Evolutionary conservation across 2,113 vertebrate genomes (phyloP).

Genomic region (Myotis brandtii): DNA sequence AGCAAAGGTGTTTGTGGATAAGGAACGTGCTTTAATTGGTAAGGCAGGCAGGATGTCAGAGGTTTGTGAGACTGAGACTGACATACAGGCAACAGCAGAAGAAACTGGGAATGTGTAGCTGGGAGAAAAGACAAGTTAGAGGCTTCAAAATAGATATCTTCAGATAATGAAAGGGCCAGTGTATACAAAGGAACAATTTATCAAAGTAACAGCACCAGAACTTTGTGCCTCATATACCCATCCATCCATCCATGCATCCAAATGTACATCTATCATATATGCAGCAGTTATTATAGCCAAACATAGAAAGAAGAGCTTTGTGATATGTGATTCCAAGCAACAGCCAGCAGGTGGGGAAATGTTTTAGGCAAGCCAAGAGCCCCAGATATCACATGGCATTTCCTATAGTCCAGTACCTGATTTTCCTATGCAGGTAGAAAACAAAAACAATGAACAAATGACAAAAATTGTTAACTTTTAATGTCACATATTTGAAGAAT

Average conservation of each 20-base stretch:
- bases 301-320: neutral
- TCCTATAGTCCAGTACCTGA: neutral
- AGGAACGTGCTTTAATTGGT: neutral
- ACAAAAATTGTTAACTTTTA: neutral
- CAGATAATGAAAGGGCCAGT: neutral
- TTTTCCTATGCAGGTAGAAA: neutral
- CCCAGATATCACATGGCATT: neutral
- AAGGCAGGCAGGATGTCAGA: neutral
- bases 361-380: neutral
- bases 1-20: neutral
- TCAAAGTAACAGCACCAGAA: neutral
- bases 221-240: neutral
- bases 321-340: constrained; percentile 21
- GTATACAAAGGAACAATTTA: neutral
- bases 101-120: neutral
- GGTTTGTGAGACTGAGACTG: neutral
- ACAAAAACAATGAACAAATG: neutral
- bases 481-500: neutral
- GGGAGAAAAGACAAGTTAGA: neutral
- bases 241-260: neutral
- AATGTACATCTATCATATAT: neutral
- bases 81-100: neutral
- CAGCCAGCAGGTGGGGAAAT: neutral
- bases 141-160: neutral
- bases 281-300: neutral